Base-by-base conservation (phyloP, 2,888 invertebrate genomes). In the Apamea crenata region DNA sequence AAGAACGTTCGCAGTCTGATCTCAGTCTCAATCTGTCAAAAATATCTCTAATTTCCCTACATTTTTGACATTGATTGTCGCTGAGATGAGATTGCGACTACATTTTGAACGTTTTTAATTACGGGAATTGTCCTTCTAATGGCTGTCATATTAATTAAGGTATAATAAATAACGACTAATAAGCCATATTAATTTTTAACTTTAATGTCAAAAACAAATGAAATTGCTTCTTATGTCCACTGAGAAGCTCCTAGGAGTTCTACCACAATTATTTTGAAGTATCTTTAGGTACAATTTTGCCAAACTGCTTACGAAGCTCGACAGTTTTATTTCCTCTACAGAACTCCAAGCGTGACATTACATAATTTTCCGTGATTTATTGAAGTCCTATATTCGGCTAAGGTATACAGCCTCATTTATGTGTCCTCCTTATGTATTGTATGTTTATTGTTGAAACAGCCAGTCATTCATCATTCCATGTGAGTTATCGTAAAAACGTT, bases 341-440 rank as follows among this genome's bases (percentile, higher is more conserved):
- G 25, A 61, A 44, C 21, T 12, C 14, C 18, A 74, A 77, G 36
- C 67, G 16, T 85, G 74, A n/a, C 56, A 61, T 66, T 66, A 21
- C 53, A 72, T 73, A 4, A 78, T 84, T 78, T 73, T 18, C 66
- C 29, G 18, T 76, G 73, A 82, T 84, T 86, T 86, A 84, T 86
- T 53, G 36, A 36, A 59, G 10, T 21, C 5, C 63, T 56, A 65
- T 47, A 63, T 73, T 40, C 72, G 36, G 40, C 56, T n/a, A 10
- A 32, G 53, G 53, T 21, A 44, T 36, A 44, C 16, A 68, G 16
- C n/a, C 32, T 70, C n/a, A 71, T 74, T 65, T 76, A 71, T 61
- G 8, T 71, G 56, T 7, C 47, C 68, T 61, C 10, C 25, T 56
- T 56, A 56, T 56, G 53, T 77, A 44, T 25, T 25, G 70, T 81